Conservation (phyloP, 2,888 invertebrate species). For the Nebria brevicollis region DNA sequence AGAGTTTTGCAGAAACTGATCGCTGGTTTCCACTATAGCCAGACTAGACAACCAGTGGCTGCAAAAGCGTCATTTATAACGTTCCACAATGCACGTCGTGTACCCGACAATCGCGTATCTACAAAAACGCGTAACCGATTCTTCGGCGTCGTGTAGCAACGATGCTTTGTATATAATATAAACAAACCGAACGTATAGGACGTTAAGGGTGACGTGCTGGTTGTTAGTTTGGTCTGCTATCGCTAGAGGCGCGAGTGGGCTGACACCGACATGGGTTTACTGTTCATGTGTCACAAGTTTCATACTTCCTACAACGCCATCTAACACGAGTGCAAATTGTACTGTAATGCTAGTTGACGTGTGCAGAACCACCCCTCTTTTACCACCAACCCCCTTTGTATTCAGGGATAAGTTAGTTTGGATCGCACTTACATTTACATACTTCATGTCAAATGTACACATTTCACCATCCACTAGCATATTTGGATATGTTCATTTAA, state of each 20-base stretch:
- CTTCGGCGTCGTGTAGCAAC: slow-evolving; percentile 12
- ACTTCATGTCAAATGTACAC: slow-evolving; percentile 41
- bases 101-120: neutral
- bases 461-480: slow-evolving; percentile 10
- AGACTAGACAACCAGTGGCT: neutral
- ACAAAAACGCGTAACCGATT: slow-evolving; percentile 22
- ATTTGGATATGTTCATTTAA: slow-evolving; percentile 3
- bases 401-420: slow-evolving; percentile 14
- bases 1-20: no score
- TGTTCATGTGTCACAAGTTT: slow-evolving; percentile 32
- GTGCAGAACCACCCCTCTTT: neutral
- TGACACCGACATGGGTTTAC: slow-evolving; percentile 25
- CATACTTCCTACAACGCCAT: neutral
- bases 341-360: slow-evolving; percentile 19
- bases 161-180: slow-evolving; percentile 31
- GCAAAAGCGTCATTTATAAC: slow-evolving; percentile 31
- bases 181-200: slow-evolving; percentile 31
- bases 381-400: neutral
- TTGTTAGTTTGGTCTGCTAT: neutral
- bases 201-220: slow-evolving; percentile 16
- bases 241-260: slow-evolving; percentile 3
- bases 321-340: slow-evolving; percentile 8
- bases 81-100: slow-evolving; percentile 29
- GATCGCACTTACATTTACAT: slow-evolving; percentile 40
- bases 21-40: neutral